Evolutionary conservation across 2,888 invertebrate species (phyloP).

Genomic region (Blastobasis lacticolella): DNA sequence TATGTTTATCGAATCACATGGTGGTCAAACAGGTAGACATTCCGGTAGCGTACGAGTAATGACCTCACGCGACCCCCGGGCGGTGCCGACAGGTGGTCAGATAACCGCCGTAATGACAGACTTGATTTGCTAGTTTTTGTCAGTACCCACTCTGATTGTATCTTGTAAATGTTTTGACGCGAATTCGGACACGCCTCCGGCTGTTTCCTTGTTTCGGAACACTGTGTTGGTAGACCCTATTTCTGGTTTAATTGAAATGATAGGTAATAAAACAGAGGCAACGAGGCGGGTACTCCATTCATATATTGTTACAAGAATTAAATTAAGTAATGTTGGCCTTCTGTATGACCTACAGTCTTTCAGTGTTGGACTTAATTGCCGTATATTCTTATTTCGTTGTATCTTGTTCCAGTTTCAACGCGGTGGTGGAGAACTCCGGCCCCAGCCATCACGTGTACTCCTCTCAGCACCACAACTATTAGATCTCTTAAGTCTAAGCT

Average conservation of each 20-base stretch:
- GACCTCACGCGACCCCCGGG: conserved; percentile 50
- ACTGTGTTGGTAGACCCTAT: too few species aligned
- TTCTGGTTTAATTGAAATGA: too few species aligned
- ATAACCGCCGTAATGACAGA: conserved; percentile 32
- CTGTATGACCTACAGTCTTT: too few species aligned
- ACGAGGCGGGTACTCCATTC: too few species aligned
- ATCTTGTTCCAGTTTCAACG: conserved; percentile 59
- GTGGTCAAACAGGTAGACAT: conserved; percentile 52
- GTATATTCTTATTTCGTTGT: too few species aligned
- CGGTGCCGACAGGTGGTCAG: conserved; percentile 25
- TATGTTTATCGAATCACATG: conserved; percentile 35
- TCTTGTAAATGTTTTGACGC: conserved; percentile 13
- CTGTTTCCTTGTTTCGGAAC: too few species aligned
- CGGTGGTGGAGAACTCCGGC: conserved; percentile 65
- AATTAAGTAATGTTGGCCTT: too few species aligned
- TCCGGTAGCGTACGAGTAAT: conserved; percentile 45
- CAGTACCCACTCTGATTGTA: background rate
- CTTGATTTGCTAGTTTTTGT: conserved; percentile 31
- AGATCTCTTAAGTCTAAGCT: conserved; percentile 21
- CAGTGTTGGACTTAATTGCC: too few species aligned
- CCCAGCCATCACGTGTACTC: conserved; percentile 62
- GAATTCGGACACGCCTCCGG: background rate
- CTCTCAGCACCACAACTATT: conserved; percentile 56
- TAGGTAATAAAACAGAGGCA: too few species aligned
- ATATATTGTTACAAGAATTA: too few species aligned